These are phyloP conservation scores for Atta texana DNA, from an alignment of 1,140 invertebrate species.

Conservation along the genomic window DNA sequence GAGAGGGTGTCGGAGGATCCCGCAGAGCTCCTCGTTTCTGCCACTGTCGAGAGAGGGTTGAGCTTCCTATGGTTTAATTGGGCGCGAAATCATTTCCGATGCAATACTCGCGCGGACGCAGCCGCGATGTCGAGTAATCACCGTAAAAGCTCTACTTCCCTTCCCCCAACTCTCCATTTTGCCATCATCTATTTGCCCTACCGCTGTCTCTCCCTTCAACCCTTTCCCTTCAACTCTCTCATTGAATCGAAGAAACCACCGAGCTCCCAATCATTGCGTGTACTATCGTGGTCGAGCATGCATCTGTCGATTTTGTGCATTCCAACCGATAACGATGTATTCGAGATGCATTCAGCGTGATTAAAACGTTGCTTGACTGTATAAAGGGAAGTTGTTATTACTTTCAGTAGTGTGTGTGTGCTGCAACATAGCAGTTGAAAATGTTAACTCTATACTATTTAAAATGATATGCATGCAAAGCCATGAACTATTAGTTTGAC, in stretches of 20 bases:
- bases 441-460: background rate
- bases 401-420: background rate
- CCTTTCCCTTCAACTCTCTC: slow-evolving; percentile 16
- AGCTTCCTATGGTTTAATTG: slow-evolving; percentile 86
- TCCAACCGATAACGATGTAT: background rate
- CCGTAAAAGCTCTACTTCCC: slow-evolving; percentile 81
- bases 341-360: slow-evolving; percentile 45
- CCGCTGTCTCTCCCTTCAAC: background rate
- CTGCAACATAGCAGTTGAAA: background rate
- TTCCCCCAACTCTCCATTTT: slow-evolving; percentile 20
- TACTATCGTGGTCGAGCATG: slow-evolving; percentile 29
- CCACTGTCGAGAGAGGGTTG: slow-evolving; percentile 76
- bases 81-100: slow-evolving; percentile 86
- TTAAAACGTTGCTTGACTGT: slow-evolving; percentile 32
- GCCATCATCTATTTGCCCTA: slow-evolving; percentile 20
- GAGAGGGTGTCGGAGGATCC: slow-evolving; percentile 61
- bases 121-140: slow-evolving; percentile 83
- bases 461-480: background rate
- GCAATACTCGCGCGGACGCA: slow-evolving; percentile 84
- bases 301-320: slow-evolving; percentile 35
- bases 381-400: slow-evolving; percentile 12
- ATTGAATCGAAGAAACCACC: slow-evolving; percentile 66
- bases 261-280: slow-evolving; percentile 57
- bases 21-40: slow-evolving; percentile 42
- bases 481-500: background rate